phyloP scores from a whole-genome alignment of 2,113 vertebrate species.

The Tiliqua scincoides region DNA sequence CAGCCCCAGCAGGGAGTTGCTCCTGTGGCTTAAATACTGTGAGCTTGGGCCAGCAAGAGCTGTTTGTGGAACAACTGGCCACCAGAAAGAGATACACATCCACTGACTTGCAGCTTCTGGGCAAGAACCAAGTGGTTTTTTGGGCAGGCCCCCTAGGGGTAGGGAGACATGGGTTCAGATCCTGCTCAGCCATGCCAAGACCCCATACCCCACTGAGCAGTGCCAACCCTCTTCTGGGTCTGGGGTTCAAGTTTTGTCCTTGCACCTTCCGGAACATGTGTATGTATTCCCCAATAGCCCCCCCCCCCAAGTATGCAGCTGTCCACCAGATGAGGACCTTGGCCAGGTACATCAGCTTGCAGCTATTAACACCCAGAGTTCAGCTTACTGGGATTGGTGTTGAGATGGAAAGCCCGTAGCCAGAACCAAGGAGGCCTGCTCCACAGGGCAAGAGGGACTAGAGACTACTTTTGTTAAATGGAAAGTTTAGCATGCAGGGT shows the following conservation, averaged over 20 bases:
- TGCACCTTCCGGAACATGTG: background rate
- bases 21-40: too few species aligned
- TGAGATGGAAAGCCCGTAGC: too few species aligned
- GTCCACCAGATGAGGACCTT: background rate
- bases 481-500: background rate
- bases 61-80: too few species aligned
- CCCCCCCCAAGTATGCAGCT: fast-evolving
- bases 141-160: too few species aligned
- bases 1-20: too few species aligned
- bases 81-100: background rate
- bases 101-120: background rate
- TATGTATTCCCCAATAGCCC: background rate
- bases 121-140: too few species aligned
- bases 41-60: background rate
- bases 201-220: background rate
- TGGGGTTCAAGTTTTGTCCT: background rate
- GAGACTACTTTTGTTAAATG: background rate
- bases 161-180: too few species aligned
- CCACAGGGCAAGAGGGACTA: background rate
- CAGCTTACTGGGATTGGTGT: too few species aligned
- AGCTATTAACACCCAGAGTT: too few species aligned
- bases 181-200: too few species aligned
- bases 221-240: background rate
- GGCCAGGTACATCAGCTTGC: background rate
- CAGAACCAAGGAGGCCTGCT: too few species aligned